Percentiles rank a stretch among this genome's conserved stretches.
These are phyloP conservation scores for Hyphantria cunea DNA, from an alignment of 1,140 invertebrate species.

Conservation along the genomic window DNA sequence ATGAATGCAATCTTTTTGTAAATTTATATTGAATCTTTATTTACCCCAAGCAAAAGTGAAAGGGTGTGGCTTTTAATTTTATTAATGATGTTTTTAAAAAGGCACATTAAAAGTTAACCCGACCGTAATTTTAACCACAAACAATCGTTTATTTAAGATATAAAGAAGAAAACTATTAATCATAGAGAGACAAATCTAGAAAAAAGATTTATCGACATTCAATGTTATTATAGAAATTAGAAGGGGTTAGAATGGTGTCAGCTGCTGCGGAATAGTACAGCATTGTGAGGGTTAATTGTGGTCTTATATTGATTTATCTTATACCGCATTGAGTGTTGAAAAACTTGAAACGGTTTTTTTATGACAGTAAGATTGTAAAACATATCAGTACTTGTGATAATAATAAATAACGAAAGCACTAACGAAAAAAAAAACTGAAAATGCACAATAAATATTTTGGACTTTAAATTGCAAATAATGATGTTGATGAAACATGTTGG, in stretches of 20 bases:
- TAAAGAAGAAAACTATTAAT: constrained; percentile 53
- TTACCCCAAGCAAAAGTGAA: constrained; percentile 38
- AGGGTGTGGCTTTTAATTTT: constrained; percentile 45
- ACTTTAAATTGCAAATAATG: no score
- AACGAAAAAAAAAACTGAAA: no score
- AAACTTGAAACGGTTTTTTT: not conserved
- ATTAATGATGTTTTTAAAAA: constrained; percentile 35
- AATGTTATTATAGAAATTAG: constrained; percentile 48
- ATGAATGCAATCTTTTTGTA: constrained; percentile 2
- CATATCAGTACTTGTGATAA: no score
- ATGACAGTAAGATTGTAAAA: no score
- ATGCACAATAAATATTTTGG: no score
- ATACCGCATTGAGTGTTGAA: no score
- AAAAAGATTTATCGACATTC: constrained; percentile 64
- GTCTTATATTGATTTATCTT: not conserved
- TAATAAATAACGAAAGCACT: no score
- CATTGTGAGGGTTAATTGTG: constrained; percentile 1
- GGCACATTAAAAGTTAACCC: constrained; percentile 38
- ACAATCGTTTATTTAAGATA: constrained; percentile 45
- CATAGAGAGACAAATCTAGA: constrained; percentile 58
- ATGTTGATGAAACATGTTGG: no score
- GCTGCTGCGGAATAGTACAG: not conserved
- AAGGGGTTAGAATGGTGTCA: constrained; percentile 30
- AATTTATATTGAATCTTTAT: constrained; percentile 13
- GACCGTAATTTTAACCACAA: constrained; percentile 55